A percentile compares a stretch with the other conserved stretches of the same genome.
Evolutionary conservation across 2,113 vertebrate genomes (phyloP).

Genomic region (Passer domesticus): DNA sequence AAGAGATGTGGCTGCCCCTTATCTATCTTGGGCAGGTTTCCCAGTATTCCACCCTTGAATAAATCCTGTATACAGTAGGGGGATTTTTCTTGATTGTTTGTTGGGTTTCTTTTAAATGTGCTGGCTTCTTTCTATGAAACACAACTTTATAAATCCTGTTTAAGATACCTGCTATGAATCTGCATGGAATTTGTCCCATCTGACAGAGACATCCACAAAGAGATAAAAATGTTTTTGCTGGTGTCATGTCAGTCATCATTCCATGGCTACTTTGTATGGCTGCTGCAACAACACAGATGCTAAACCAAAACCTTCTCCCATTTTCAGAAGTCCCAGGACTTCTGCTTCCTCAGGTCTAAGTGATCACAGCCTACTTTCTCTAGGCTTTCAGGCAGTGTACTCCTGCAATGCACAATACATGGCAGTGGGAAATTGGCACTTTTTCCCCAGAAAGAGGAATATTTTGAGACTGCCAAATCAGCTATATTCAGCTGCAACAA

Average conservation of each 20-base stretch:
- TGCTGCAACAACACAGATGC: background rate
- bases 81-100: background rate
- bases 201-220: background rate
- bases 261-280: background rate
- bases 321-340: background rate
- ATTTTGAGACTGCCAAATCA: background rate
- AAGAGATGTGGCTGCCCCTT: background rate
- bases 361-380: background rate
- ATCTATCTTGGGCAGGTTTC: background rate
- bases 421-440: background rate
- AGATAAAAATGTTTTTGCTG: fast-evolving
- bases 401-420: background rate
- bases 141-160: background rate
- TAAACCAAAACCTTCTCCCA: background rate
- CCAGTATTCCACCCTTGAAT: background rate
- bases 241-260: background rate
- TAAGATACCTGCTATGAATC: background rate
- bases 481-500: background rate
- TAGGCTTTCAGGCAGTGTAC: background rate
- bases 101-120: background rate
- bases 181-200: background rate
- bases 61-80: background rate
- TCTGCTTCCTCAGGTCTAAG: background rate
- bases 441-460: background rate
- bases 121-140: background rate